phyloP scores from a whole-genome alignment of 1,140 invertebrate genomes.

The silkworm (Bombyx mori) region DNA sequence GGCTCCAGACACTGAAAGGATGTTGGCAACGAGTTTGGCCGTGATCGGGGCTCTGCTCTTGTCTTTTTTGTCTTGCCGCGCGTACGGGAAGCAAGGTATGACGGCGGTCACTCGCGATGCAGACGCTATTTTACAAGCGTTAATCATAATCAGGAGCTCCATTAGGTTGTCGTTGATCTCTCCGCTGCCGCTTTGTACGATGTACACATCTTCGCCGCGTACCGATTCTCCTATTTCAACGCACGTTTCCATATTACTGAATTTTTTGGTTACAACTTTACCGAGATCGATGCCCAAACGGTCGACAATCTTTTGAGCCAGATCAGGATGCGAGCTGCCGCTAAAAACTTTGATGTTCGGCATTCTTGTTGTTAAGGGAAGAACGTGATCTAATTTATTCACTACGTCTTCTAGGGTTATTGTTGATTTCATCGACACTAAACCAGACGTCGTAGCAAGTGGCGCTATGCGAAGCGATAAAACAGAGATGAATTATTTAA shows the following conservation, averaged over 20 bases:
- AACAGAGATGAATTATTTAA: conserved; percentile 46
- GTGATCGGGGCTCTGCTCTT: conserved; percentile 99
- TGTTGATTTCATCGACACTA: conserved; percentile 63
- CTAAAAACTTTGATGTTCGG: conserved; percentile 99
- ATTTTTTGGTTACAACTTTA: conserved; percentile 99
- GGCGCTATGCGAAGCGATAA: conserved; percentile 26
- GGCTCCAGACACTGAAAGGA: conserved; percentile 97
- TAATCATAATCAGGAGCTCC: conserved; percentile 99
- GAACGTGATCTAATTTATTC: conserved; percentile 57
- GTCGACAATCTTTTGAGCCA: conserved; percentile 96
- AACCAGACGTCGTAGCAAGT: conserved; percentile 33
- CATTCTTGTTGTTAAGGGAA: conserved; percentile 76
- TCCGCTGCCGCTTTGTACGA: conserved; percentile 97
- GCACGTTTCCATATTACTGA: conserved; percentile 99
- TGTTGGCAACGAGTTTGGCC: conserved; percentile 98
- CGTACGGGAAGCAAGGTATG: conserved; percentile 99
- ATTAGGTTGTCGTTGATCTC: conserved; percentile 99
- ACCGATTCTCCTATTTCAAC: conserved; percentile 99
- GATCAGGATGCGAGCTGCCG: conserved; percentile 96
- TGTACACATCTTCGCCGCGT: conserved; percentile 99
- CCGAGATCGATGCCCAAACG: conserved; percentile 96
- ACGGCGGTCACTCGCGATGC: conserved; percentile 98
- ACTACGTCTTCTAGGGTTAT: conserved; percentile 58
- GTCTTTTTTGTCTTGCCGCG: conserved; percentile 99
- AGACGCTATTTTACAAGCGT: conserved; percentile 99